A percentile compares a stretch with the other conserved stretches of the same genome.
These are phyloP conservation scores for Unio delphinus DNA, from an alignment of 2,888 invertebrate genomes.

Conservation along the genomic window DNA sequence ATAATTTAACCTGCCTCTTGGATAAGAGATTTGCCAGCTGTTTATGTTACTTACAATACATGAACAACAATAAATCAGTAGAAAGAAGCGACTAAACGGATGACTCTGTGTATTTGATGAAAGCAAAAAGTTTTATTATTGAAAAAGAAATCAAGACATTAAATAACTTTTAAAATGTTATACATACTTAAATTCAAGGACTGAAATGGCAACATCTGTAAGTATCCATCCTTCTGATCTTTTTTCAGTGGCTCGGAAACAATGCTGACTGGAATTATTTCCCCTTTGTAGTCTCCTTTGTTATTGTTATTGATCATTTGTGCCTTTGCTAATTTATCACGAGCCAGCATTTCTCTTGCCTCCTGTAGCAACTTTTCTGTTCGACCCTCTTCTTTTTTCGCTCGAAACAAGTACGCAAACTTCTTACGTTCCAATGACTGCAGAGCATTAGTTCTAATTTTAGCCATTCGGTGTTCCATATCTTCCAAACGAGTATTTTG, in stretches of 20 bases:
- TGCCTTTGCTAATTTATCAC: constrained; percentile 32
- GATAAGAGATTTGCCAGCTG: too few relatives aligned
- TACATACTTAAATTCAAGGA: constrained; percentile 37
- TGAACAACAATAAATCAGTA: too few relatives aligned
- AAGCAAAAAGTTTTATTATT: too few relatives aligned
- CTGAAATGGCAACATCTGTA: constrained; percentile 29
- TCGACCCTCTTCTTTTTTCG: constrained; percentile 43
- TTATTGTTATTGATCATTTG: constrained; percentile 17
- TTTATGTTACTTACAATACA: too few relatives aligned
- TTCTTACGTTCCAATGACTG: constrained; percentile 59
- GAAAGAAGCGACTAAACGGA: background rate
- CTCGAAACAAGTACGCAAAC: constrained; percentile 59
- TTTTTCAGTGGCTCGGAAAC: constrained; percentile 32
- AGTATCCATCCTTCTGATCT: constrained; percentile 15
- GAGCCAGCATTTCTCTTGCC: constrained; percentile 45
- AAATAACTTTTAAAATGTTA: too few relatives aligned
- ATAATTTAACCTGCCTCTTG: too few relatives aligned
- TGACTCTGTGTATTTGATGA: too few relatives aligned
- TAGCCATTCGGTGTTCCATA: constrained; percentile 57
- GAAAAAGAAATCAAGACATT: too few relatives aligned
- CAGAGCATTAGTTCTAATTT: constrained; percentile 58
- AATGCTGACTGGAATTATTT: constrained; percentile 61
- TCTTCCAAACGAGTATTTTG: constrained; percentile 58
- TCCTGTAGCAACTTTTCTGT: constrained; percentile 48
- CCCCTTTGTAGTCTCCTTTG: constrained; percentile 52